Base-by-base conservation (phyloP, 2,888 invertebrate species). In the Rhagonycha lutea region DNA sequence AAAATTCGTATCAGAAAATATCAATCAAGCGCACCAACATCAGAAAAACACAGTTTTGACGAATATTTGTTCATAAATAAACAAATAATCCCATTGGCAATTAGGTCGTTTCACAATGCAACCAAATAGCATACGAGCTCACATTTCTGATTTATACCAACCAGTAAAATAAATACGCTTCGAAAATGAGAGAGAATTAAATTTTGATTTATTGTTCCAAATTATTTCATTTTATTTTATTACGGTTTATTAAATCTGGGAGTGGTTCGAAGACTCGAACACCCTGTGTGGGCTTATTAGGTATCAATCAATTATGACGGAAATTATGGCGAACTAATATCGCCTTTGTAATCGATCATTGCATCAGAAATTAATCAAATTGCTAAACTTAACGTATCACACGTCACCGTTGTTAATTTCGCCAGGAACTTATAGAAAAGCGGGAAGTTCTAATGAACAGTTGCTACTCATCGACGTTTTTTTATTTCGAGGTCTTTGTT, bases 11-110 rank as follows among this genome's bases (percentile, higher is more conserved):
- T n/a, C 47, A 9, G 4, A 47, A 47, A 47, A 47, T n/a, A 47
- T 47, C n/a, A 47, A 47, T 47, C n/a, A 47, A 47, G n/a, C 47
- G 5, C 47, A n/a, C n/a, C n/a, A 2, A 47, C n/a, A n/a, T 47
- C 12, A n/a, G 47, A 47, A 47, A 47, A 47, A n/a, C n/a, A n/a
- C 12, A 4, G 61, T 74, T 69, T 62, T 69, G 75, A 76, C 61
- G 70, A 76, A 76, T 76, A 73, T 70, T 67, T 73, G 76, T 68
- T 73, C 70, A 76, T 75, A 75, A 72, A 75, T 75, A 75, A 72
- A 75, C 72, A 69, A 75, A 32, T 69, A 68, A 70, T 72, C 73
- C 72, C 76, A 76, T 67, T 24, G 73, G 73, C 73, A 73, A 76
- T 76, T 76, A 73, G 70, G 61, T 76, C 70, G 47, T 70, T 76